Evolutionary conservation across 2,113 vertebrate genomes (phyloP).

Genomic region (Scortum barcoo): DNA sequence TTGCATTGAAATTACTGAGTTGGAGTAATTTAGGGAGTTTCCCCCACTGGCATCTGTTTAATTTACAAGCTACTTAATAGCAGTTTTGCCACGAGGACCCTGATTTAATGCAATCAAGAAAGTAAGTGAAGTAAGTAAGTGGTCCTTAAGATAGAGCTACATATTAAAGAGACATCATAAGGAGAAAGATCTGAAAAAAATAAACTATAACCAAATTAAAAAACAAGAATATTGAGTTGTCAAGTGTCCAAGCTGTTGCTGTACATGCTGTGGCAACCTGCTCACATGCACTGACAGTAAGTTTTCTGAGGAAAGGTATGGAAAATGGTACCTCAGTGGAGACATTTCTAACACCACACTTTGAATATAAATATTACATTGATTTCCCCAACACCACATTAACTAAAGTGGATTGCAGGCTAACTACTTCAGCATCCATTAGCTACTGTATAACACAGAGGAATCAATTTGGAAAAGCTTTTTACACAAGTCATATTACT

Average conservation of each 20-base stretch:
- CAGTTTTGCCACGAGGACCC: not conserved
- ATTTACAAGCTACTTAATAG: not conserved
- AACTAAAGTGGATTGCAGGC: not conserved
- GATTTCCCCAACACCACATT: slow-evolving; percentile 18
- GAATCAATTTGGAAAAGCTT: not conserved
- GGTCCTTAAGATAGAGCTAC: not conserved
- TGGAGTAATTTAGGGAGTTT: not conserved
- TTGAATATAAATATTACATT: slow-evolving; percentile 18
- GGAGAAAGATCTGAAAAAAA: too few species aligned
- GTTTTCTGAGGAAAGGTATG: not conserved
- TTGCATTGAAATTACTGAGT: not conserved
- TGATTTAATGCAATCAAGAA: not conserved
- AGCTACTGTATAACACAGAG: not conserved
- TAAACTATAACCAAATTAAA: not conserved
- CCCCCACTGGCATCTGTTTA: not conserved
- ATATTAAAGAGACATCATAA: not conserved
- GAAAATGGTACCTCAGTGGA: slow-evolving; percentile 9
- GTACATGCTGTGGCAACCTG: too few species aligned
- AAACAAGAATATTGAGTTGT: not conserved
- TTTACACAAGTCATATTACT: not conserved
- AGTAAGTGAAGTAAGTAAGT: too few species aligned
- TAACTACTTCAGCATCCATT: slow-evolving; percentile 18
- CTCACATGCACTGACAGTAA: not conserved
- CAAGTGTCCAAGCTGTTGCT: too few species aligned
- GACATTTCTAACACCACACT: not conserved